Evolutionary conservation across 1,140 invertebrate genomes (phyloP), one percentile per base, ranked within the genome.

Genomic region (Papilio helenus): DNA sequence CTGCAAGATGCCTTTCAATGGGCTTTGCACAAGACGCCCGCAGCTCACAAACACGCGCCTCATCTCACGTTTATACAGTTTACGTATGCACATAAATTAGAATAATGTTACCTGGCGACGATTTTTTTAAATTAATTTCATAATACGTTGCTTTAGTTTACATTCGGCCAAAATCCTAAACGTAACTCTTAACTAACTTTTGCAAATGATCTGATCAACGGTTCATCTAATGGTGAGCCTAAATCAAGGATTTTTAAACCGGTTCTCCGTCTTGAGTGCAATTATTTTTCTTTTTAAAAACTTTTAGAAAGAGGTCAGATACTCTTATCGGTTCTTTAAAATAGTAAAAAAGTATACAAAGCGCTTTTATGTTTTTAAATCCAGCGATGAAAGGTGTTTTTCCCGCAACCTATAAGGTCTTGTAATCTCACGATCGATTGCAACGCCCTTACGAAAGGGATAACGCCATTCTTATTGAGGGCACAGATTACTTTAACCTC

Each of bases 81-180:
- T 55, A 42, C 51, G 29, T 58, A 58, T 76, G 49, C 51, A 76
- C 74, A 76, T 76, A 76, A 76, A 76, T 76, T 76, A 55, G 51
- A 58, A 76, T 58, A 29, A 42, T 0, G 55, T 76, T 58, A 76
- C 74, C 18, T 39, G 34, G 49, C n/a, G 46, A 18, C 20, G 51
- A 2, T 20, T 74, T 72, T 44, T 74, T 46, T 74, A 23, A 49
- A 74, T 74, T 74, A 44, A 49, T 49, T 74, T 74, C 0, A 16
- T 49, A 74, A 20, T 26, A 26, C n/a, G 18, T 55, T 0, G 18
- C 18, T 55, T 20, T n/a, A 55, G 51, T 18, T 55, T 55, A 18
- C 9, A 18, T 18, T 55, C 18, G 18, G 18, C 7, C 51, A 46
- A 5, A 49, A 18, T n/a, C n/a, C 7, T 18, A 18, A 55, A 55